Conservation (phyloP, 2,113 vertebrate species). For the Campylorhamphus procurvoides region DNA sequence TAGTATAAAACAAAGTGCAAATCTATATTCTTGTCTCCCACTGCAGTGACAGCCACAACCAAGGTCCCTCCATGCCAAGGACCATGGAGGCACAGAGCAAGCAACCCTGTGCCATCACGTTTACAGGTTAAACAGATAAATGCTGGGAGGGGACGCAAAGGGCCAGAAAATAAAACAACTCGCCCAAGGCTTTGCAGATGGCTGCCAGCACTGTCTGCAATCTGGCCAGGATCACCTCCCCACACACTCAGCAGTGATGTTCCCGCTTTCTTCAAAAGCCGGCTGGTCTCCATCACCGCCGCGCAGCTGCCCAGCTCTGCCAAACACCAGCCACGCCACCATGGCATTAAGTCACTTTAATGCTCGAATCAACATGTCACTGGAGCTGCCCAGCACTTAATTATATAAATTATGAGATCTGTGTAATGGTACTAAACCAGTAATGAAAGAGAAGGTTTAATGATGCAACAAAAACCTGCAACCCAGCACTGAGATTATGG, state of each 20-base stretch:
- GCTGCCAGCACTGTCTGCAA: not conserved
- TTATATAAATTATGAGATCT: constrained; percentile 43
- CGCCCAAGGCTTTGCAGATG: not conserved
- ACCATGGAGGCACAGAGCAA: accelerated
- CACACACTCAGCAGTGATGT: accelerated
- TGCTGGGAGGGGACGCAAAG: not conserved
- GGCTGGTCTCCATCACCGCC: not conserved
- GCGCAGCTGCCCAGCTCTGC: accelerated
- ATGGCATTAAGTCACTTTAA: not conserved
- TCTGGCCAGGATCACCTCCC: not conserved
- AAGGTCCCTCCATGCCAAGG: accelerated
- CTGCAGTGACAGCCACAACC: not conserved
- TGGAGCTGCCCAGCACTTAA: not conserved
- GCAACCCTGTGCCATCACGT: not conserved
- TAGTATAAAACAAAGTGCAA: not conserved
- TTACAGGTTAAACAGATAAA: not conserved
- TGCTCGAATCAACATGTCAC: not conserved
- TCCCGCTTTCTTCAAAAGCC: not conserved
- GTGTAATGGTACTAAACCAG: constrained; percentile 22
- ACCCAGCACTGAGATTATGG: not conserved
- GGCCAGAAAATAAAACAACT: not conserved
- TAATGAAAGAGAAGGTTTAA: constrained; percentile 56
- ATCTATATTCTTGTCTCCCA: not conserved
- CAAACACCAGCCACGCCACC: accelerated
- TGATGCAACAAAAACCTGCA: constrained; percentile 58